Conservation (phyloP, 2,888 invertebrate species). For the Ceraclea dissimilis region DNA sequence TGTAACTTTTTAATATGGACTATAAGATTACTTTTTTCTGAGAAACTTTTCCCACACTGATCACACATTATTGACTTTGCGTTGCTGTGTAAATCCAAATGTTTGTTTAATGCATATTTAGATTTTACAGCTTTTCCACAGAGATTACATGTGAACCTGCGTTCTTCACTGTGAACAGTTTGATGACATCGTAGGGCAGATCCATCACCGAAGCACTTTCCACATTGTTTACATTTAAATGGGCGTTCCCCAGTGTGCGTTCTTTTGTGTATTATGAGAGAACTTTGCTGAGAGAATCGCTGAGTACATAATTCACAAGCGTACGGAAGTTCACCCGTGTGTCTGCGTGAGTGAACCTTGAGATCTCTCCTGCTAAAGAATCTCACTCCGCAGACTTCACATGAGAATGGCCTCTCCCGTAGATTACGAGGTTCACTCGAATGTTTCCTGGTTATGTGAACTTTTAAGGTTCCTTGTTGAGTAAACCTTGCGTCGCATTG, state of each 20-base stretch:
- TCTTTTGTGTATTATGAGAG: constrained; percentile 11
- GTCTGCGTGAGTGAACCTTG: constrained; percentile 29
- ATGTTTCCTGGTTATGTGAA: constrained; percentile 34
- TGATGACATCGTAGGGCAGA: constrained; percentile 37
- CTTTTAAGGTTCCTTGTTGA: constrained; percentile 36
- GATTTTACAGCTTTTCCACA: constrained; percentile 48
- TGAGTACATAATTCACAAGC: constrained; percentile 31
- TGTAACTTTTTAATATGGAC: constrained; percentile 20
- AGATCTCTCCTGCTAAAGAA: constrained; percentile 11
- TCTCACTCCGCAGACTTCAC: constrained; percentile 28
- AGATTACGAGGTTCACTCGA: constrained; percentile 40
- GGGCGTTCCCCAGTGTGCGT: constrained; percentile 21
- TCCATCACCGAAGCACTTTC: constrained; percentile 37
- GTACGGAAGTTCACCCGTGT: constrained; percentile 42
- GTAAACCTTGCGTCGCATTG: constrained; percentile 32
- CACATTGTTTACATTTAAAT: constrained; percentile 19
- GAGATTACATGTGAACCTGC: constrained; percentile 46
- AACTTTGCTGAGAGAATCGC: constrained; percentile 8
- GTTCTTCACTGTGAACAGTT: constrained; percentile 42
- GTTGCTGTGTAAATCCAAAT: constrained; percentile 37
- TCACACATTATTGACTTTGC: constrained; percentile 38
- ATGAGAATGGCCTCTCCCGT: constrained; percentile 39
- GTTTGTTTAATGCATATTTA: constrained; percentile 44
- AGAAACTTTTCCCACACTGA: constrained; percentile 44
- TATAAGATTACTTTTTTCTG: constrained; percentile 34